phyloP scores from a whole-genome alignment of 2,888 invertebrate genomes.

The Amphipyra tragopoginis region DNA sequence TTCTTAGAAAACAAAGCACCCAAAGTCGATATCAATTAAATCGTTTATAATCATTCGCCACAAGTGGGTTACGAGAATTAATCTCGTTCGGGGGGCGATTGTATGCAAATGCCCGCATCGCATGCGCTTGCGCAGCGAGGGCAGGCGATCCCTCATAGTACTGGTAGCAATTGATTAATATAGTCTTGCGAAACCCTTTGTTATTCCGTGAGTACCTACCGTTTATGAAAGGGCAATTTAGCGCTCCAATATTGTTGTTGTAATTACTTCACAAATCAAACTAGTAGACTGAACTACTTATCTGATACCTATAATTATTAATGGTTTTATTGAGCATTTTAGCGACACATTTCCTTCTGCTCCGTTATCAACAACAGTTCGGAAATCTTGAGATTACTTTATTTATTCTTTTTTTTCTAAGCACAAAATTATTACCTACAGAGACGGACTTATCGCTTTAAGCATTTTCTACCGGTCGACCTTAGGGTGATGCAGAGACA shows the following conservation, averaged over 20 bases:
- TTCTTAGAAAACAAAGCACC: slow-evolving; percentile 15
- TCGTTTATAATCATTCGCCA: slow-evolving; percentile 52
- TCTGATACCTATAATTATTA: neutral
- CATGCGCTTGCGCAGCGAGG: slow-evolving; percentile 65
- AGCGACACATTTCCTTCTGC: too few relatives aligned
- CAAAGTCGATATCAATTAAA: slow-evolving; percentile 39
- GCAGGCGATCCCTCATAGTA: slow-evolving; percentile 57
- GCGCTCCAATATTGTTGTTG: slow-evolving; percentile 39
- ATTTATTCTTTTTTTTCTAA: too few relatives aligned
- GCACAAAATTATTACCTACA: too few relatives aligned
- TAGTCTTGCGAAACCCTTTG: slow-evolving; percentile 53
- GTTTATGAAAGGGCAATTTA: slow-evolving; percentile 49
- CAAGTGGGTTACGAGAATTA: slow-evolving; percentile 74
- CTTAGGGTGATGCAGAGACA: too few relatives aligned
- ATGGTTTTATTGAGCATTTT: neutral
- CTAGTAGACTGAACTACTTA: neutral
- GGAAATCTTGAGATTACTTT: too few relatives aligned
- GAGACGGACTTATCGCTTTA: too few relatives aligned
- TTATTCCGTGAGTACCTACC: slow-evolving; percentile 27
- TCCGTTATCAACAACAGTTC: too few relatives aligned
- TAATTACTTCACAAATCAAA: slow-evolving; percentile 43
- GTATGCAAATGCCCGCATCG: slow-evolving; percentile 85
- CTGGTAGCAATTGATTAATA: slow-evolving; percentile 52
- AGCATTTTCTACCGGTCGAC: too few relatives aligned
- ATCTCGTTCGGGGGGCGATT: slow-evolving; percentile 69